Conservation (phyloP, 2,113 vertebrate species). For the Tursiops truncatus region DNA sequence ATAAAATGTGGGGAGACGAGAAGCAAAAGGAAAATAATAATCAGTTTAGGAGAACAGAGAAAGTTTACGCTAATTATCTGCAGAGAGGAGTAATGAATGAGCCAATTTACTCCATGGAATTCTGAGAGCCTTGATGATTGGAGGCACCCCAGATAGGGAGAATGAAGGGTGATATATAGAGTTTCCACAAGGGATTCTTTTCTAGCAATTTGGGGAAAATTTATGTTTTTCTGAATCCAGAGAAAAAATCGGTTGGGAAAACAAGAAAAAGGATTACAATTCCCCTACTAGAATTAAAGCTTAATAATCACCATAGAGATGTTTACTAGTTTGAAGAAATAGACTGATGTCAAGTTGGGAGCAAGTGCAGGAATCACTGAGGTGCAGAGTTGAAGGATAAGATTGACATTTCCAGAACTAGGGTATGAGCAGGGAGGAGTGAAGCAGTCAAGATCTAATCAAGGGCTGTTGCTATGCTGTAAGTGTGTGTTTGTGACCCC, state of each 20-base stretch:
- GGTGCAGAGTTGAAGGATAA: not conserved
- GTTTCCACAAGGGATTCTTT: not conserved
- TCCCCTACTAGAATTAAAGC: not conserved
- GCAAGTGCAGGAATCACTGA: not conserved
- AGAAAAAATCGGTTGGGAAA: not conserved
- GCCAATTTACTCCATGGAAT: not conserved
- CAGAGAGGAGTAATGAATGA: not conserved
- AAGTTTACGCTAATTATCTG: not conserved
- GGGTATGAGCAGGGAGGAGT: not conserved
- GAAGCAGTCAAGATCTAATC: not conserved
- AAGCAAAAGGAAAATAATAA: constrained; percentile 10
- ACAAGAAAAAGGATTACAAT: not conserved
- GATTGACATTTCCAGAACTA: not conserved
- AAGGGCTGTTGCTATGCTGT: not conserved
- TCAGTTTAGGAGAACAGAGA: not conserved
- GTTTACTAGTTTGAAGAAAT: not conserved
- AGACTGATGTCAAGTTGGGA: not conserved
- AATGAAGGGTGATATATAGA: not conserved
- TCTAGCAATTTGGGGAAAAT: not conserved
- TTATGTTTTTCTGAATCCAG: constrained; percentile 13
- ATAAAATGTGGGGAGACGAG: not conserved
- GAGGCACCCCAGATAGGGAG: not conserved
- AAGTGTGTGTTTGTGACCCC: not conserved
- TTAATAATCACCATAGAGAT: not conserved
- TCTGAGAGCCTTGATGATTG: not conserved